phyloP scores from a whole-genome alignment of 1,140 invertebrate genomes.

The Tribolium madens region DNA sequence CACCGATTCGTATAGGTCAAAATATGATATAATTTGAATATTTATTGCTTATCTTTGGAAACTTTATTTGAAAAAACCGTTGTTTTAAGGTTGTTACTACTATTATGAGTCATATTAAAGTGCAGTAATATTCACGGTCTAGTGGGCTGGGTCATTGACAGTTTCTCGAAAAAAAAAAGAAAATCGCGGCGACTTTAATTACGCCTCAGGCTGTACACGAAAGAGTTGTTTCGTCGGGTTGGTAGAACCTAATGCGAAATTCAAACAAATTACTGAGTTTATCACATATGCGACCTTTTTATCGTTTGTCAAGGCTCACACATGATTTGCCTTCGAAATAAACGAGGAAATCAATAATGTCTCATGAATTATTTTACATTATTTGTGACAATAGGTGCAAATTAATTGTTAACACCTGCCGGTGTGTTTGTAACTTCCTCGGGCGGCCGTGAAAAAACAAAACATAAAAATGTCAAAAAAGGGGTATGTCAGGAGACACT shows the following conservation, averaged over 20 bases:
- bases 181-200: background rate
- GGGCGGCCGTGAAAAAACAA: too few species aligned
- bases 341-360: constrained; percentile 2
- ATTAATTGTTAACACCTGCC: too few species aligned
- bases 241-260: background rate
- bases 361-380: constrained; percentile 5
- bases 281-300: constrained; percentile 17
- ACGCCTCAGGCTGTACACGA: background rate
- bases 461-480: too few species aligned
- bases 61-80: background rate
- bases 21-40: background rate
- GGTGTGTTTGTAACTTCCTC: too few species aligned
- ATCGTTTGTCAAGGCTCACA: constrained; percentile 12
- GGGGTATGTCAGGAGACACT: too few species aligned
- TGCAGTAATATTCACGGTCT: constrained; percentile 11
- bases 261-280: background rate
- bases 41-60: constrained; percentile 5
- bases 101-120: constrained; percentile 3
- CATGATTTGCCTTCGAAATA: constrained; percentile 10
- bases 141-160: constrained; percentile 16
- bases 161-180: background rate
- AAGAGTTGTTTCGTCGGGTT: too few species aligned
- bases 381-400: background rate
- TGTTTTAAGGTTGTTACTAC: constrained; percentile 8
- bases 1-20: constrained; percentile 12